phyloP scores from a whole-genome alignment of 2,113 vertebrate genomes.

The Sardina pilchardus region DNA sequence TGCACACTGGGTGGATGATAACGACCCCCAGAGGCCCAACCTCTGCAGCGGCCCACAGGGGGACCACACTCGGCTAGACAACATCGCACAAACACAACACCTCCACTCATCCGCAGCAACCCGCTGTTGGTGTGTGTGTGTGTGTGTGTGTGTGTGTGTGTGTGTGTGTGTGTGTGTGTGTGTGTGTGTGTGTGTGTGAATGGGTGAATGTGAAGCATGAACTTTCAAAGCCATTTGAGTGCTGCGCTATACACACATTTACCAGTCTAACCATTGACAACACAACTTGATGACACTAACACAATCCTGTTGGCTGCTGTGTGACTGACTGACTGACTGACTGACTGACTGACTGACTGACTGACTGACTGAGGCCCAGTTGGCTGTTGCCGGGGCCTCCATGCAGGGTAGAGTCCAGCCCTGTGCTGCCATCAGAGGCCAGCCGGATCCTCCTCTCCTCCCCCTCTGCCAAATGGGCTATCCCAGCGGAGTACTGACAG shows the following conservation, averaged over 20 bases:
- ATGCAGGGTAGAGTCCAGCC: background rate
- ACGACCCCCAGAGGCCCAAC: background rate
- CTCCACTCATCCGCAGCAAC: background rate
- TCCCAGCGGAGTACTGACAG: background rate
- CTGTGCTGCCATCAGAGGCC: background rate
- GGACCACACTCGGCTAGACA: background rate
- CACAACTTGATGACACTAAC: background rate
- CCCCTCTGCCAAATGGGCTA: background rate
- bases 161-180: slow-evolving; percentile 4
- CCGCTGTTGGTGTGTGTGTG: too few species aligned
- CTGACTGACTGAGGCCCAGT: background rate
- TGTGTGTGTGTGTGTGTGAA: background rate
- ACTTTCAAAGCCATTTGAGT: too few species aligned
- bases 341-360: background rate
- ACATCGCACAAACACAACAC: background rate
- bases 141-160: background rate
- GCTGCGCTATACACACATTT: too few species aligned
- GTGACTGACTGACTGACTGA: background rate
- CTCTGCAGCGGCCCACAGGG: background rate
- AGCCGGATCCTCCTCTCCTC: background rate
- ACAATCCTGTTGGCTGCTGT: background rate
- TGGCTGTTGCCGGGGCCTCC: background rate
- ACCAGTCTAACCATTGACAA: background rate
- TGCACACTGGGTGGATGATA: slow-evolving; percentile 7
- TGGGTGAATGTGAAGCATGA: too few species aligned